Percentiles rank a stretch among this genome's conserved stretches.
These are phyloP conservation scores for Aphrocallistes beatrix DNA, from an alignment of 37 sponge, comb jelly and placozoan species.

Conservation along the genomic window DNA sequence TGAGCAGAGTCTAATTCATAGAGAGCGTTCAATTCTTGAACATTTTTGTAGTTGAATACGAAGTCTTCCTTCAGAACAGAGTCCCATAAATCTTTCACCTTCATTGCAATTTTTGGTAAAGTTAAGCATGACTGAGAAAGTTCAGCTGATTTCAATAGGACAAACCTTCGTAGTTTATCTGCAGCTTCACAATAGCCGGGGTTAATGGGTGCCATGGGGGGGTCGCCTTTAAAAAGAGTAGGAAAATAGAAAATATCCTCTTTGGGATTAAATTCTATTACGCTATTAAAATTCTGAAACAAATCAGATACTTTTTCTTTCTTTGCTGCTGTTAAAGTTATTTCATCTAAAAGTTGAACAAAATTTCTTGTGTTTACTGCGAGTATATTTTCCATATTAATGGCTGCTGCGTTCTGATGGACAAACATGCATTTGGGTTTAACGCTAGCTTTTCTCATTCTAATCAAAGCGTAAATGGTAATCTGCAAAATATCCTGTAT, in stretches of 20 bases:
- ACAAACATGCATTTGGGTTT: no score
- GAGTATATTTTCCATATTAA: background rate
- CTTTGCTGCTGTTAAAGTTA: background rate
- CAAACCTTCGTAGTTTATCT: background rate
- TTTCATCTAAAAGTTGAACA: background rate
- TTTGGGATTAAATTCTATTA: background rate
- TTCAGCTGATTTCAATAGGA: background rate
- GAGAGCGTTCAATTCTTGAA: background rate
- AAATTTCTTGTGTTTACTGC: background rate
- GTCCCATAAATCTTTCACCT: background rate
- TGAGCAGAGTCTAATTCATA: background rate
- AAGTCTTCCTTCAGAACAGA: background rate
- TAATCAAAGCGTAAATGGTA: background rate
- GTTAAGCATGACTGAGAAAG: background rate
- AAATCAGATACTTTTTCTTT: background rate
- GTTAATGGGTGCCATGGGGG: background rate
- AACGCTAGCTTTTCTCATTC: slow-evolving; percentile 2
- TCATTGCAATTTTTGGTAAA: background rate
- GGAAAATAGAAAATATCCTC: background rate
- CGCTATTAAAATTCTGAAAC: background rate
- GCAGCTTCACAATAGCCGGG: background rate
- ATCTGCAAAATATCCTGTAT: background rate
- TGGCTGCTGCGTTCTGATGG: background rate
- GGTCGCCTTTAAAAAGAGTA: background rate
- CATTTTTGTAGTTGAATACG: background rate